Evolutionary conservation across 2,888 invertebrate species (phyloP).

Genomic region (Crematogaster levior): DNA sequence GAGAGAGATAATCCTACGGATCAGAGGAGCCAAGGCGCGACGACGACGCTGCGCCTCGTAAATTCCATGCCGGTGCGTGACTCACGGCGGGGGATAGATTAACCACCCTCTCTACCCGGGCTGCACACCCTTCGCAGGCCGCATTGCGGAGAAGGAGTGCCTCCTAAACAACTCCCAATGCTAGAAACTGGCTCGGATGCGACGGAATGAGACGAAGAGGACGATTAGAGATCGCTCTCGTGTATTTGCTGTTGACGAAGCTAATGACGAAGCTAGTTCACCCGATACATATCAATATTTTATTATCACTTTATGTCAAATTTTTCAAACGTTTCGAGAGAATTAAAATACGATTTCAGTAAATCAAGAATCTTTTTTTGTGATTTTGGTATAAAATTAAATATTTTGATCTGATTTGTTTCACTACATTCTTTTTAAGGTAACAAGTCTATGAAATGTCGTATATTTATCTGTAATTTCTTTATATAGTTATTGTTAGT

Average conservation of each 20-base stretch:
- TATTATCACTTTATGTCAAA: not conserved
- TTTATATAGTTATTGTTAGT: too few relatives aligned
- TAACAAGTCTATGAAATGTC: too few relatives aligned
- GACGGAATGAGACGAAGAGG: slow-evolving; percentile 70
- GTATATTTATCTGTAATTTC: too few relatives aligned
- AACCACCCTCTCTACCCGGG: slow-evolving; percentile 53
- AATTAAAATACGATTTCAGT: not conserved
- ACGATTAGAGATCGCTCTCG: not conserved
- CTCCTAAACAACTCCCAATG: slow-evolving; percentile 6
- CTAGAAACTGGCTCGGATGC: slow-evolving; percentile 70
- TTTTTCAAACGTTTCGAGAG: not conserved
- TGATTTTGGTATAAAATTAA: not conserved
- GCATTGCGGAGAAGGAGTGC: slow-evolving; percentile 60
- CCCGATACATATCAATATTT: not conserved
- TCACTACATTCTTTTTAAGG: too few relatives aligned
- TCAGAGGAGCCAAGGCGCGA: slow-evolving; percentile 74
- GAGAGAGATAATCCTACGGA: slow-evolving; percentile 80
- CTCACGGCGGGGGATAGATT: slow-evolving; percentile 76
- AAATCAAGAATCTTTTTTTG: not conserved
- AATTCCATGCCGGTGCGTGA: slow-evolving; percentile 77
- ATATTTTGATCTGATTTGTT: too few relatives aligned
- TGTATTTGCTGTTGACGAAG: not conserved
- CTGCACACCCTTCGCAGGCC: slow-evolving; percentile 37
- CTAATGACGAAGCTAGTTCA: not conserved
- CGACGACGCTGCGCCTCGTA: slow-evolving; percentile 75